Base-by-base conservation (phyloP, 2,797 vertebrate species). In the Catostomus latipinnis region DNA sequence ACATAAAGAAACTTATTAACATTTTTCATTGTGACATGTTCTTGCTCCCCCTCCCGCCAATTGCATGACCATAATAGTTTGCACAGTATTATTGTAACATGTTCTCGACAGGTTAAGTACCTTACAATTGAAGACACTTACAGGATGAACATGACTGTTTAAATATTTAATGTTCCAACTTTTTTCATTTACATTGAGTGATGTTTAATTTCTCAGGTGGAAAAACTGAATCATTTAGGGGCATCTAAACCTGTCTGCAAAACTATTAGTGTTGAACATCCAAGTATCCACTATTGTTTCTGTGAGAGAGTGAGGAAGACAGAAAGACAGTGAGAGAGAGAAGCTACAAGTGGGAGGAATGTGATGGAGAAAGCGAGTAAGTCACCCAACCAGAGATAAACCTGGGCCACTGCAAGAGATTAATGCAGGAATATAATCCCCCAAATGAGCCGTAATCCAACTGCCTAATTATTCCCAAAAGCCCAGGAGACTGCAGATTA, bases 401-500 rank as follows among this genome's bases (percentile, higher is more conserved):
- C 72, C 70, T 52, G 65, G 49, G 57, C 34, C 81, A 62, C 60
- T 49, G 71, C 66, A 45, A 57, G 67, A 56, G 71, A 82, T 81
- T 74, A 84, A 74, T 6, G 78, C 52, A 72, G 52, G 54, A 63
- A 78, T 78, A 75, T 50, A 84, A 72, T 58, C 77, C 63, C 80
- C 79, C 62, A 81, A 87, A 80, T 82, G 73, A 88, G 80, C 84
- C 78, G 61, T 69, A 87, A 89, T 86, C 86, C 87, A 87, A 58
- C 67, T 53, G 11, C 83, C 72, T 86, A 89, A 90, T 91, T 88
- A 91, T 83, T 86, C 48, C 43, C 85, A 78, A 43, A 81, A 69
- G 83, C 82, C 86, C 85, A 76, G 78, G 48, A 85, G 88, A 86
- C 82, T 86, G 85, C 68, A 86, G 90, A 91, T 90, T 88, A 91